A percentile compares a stretch with the other conserved stretches of the same genome.
Conservation (phyloP, 2,113 vertebrate genomes). For the Picathartes gymnocephalus region DNA sequence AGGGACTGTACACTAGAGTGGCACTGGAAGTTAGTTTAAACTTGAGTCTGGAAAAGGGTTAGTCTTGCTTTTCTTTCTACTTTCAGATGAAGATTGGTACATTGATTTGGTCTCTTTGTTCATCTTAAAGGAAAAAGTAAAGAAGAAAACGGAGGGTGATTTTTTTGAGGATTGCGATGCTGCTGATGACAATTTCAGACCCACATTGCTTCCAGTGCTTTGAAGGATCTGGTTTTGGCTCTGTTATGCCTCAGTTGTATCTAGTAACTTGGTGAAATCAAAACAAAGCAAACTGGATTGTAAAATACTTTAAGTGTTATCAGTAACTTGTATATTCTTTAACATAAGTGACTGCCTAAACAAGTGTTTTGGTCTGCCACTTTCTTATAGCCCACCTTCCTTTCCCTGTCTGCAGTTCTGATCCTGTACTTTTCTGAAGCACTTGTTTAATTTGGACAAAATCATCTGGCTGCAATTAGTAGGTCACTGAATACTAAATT, state of each 20-base stretch:
- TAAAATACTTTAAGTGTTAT: not conserved
- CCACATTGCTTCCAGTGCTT: not conserved
- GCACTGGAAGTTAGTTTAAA: not conserved
- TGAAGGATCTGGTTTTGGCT: not conserved
- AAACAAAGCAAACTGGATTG: not conserved
- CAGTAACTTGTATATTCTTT: not conserved
- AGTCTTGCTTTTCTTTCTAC: not conserved
- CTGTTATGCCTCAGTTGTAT: not conserved
- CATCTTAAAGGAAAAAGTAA: not conserved
- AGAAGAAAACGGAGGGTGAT: not conserved
- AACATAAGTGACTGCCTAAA: not conserved
- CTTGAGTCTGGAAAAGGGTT: not conserved
- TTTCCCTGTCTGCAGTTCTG: not conserved
- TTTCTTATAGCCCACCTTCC: not conserved
- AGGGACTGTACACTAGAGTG: not conserved
- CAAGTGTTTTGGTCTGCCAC: not conserved
- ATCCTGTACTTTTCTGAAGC: not conserved
- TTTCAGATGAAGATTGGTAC: not conserved
- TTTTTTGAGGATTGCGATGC: not conserved
- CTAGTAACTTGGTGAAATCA: not conserved
- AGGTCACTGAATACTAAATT: not conserved
- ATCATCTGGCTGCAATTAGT: not conserved
- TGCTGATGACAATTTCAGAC: not conserved
- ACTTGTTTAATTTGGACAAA: not conserved
- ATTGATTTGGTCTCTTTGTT: not conserved